Percentiles rank a stretch among this genome's conserved stretches.
phyloP scores from a whole-genome alignment of 2,113 vertebrate genomes.

The Mandrillus leucophaeus region DNA sequence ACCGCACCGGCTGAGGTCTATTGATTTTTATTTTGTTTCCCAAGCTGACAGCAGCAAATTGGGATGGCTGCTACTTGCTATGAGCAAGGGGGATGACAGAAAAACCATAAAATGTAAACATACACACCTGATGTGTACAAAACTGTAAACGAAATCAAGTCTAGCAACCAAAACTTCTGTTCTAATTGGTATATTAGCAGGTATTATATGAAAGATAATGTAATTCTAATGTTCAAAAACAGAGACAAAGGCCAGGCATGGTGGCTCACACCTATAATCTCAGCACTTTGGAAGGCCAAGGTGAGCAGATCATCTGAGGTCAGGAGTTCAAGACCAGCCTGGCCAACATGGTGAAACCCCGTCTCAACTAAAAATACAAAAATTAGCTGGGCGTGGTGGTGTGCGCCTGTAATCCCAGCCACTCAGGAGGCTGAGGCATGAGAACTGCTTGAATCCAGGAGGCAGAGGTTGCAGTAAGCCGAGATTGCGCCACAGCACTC shows the following conservation, averaged over 20 bases:
- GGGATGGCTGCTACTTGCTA: not conserved
- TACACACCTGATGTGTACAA: not conserved
- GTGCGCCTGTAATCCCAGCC: too few species aligned
- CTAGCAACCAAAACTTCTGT: slow-evolving; percentile 10
- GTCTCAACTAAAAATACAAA: too few species aligned
- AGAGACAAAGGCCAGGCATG: not conserved
- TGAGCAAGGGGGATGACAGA: not conserved
- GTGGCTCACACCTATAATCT: too few species aligned
- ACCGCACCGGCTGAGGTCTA: not conserved
- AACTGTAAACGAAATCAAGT: not conserved
- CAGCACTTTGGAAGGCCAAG: too few species aligned
- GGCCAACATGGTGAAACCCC: too few species aligned
- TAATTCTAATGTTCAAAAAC: not conserved
- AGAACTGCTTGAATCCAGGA: too few species aligned
- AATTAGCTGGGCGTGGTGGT: too few species aligned
- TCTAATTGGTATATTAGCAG: not conserved
- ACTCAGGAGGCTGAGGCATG: too few species aligned
- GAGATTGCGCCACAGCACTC: too few species aligned
- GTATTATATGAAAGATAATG: not conserved
- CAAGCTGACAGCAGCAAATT: not conserved
- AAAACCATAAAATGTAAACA: slow-evolving; percentile 10
- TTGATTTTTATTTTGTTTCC: not conserved
- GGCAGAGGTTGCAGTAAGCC: too few species aligned
- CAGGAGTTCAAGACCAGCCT: too few species aligned
- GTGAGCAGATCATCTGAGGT: too few species aligned